These are phyloP conservation scores for Drosophila tropicalis DNA, from an alignment of 1,140 invertebrate species.

Conservation along the genomic window DNA sequence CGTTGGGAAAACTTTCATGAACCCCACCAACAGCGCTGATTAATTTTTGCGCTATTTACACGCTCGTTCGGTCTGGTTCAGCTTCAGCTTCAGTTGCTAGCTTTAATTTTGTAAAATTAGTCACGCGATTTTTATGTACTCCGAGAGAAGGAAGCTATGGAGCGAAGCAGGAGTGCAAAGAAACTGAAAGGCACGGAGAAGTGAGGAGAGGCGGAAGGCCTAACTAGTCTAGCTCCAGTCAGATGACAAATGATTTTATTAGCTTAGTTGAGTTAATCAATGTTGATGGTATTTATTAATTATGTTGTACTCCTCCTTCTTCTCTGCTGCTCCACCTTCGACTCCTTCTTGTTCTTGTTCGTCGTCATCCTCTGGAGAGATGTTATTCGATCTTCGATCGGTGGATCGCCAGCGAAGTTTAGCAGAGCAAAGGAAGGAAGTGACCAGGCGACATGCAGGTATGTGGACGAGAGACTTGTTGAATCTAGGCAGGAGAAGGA, in stretches of 20 bases:
- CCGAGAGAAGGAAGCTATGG: constrained; percentile 30
- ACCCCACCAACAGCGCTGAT: constrained; percentile 52
- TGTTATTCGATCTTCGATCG: constrained; percentile 66
- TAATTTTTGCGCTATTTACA: constrained; percentile 82
- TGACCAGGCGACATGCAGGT: constrained; percentile 52
- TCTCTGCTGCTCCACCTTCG: constrained; percentile 23
- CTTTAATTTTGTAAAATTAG: constrained; percentile 80
- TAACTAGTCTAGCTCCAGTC: constrained; percentile 76
- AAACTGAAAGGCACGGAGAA: not conserved
- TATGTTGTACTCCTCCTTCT: constrained; percentile 67
- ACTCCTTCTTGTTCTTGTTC: not conserved
- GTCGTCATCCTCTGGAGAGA: not conserved
- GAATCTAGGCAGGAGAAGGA: constrained; percentile 29
- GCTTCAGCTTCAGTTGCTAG: constrained; percentile 49
- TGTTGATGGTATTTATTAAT: constrained; percentile 82
- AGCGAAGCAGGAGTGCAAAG: not conserved
- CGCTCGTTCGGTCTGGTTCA: constrained; percentile 68
- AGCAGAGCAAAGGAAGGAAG: constrained; percentile 51
- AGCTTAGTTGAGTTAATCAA: constrained; percentile 82
- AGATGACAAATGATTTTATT: constrained; percentile 82
- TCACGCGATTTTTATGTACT: constrained; percentile 82
- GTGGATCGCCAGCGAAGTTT: constrained; percentile 53
- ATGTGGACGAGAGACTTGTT: constrained; percentile 40
- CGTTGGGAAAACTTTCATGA: constrained; percentile 9
- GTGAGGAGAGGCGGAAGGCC: constrained; percentile 17